Conservation (phyloP, 1,140 invertebrate species). For the Eurytemora carolleeae region DNA sequence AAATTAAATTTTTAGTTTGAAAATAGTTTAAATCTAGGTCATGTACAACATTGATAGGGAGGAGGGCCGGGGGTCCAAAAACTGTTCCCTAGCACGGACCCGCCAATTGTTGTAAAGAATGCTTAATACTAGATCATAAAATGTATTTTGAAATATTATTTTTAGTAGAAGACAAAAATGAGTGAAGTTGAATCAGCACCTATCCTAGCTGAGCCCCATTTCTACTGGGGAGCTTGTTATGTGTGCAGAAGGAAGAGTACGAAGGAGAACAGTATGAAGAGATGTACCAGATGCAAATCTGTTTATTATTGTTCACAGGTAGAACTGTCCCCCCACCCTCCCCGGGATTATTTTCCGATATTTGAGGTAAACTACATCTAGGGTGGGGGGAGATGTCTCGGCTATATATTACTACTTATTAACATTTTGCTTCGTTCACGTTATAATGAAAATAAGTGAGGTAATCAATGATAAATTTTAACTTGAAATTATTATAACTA, state of each 20-base stretch:
- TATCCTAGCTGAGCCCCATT: too few species aligned
- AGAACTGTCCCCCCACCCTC: too few species aligned
- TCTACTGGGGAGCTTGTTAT: background rate
- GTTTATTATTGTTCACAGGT: background rate
- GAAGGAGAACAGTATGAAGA: background rate
- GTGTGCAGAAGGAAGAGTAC: background rate
- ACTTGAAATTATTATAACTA: background rate
- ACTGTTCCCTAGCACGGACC: too few species aligned
- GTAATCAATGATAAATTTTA: background rate
- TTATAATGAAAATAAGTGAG: background rate
- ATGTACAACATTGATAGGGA: too few species aligned
- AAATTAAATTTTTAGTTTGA: too few species aligned
- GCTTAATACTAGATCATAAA: too few species aligned
- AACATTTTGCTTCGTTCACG: background rate
- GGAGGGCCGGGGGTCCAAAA: too few species aligned
- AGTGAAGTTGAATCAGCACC: too few species aligned
- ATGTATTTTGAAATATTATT: too few species aligned
- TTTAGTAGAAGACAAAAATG: too few species aligned
- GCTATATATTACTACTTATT: background rate
- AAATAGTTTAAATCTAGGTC: too few species aligned
- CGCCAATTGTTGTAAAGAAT: too few species aligned
- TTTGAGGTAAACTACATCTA: background rate
- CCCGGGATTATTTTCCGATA: background rate
- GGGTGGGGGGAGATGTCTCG: background rate
- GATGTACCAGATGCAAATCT: background rate